Evolutionary conservation across 2,797 vertebrate species (phyloP).

Genomic region (Oreortyx pictus): DNA sequence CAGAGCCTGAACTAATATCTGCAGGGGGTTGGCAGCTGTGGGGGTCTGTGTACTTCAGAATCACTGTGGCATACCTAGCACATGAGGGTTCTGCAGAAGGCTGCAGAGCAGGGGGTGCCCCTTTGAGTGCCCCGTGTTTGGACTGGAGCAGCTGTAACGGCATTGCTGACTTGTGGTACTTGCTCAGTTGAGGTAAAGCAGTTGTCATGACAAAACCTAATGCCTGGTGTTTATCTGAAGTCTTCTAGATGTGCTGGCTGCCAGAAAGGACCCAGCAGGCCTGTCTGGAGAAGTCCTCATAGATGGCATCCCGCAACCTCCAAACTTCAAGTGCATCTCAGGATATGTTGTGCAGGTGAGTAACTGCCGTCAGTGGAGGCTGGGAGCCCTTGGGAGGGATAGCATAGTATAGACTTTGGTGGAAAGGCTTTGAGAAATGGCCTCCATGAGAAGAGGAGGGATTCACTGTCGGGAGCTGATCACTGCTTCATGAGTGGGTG

Average conservation of each 20-base stretch:
- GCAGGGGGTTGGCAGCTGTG: neutral
- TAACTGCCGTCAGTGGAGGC: neutral
- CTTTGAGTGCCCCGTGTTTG: neutral
- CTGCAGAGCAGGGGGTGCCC: neutral
- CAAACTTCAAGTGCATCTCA: constrained; percentile 88
- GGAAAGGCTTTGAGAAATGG: neutral
- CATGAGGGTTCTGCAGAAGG: neutral
- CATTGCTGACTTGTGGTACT: neutral
- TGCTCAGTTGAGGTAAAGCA: neutral
- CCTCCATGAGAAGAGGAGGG: neutral
- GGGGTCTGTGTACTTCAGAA: neutral
- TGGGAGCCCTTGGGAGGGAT: neutral
- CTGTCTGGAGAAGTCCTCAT: constrained; percentile 87
- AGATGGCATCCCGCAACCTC: constrained; percentile 83
- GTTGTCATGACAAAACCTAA: constrained; percentile 12
- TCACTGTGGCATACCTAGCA: neutral
- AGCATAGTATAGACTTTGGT: neutral
- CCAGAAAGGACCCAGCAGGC: constrained; percentile 85
- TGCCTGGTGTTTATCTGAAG: constrained; percentile 69
- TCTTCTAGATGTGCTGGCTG: constrained; percentile 87
- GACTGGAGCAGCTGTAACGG: neutral
- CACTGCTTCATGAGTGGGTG: neutral
- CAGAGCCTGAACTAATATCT: neutral
- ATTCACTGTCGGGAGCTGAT: neutral
- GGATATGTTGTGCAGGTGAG: constrained; percentile 89